Percentiles rank a stretch among this genome's conserved stretches.
phyloP scores from a whole-genome alignment of 2,888 invertebrate genomes.

The Trichogramma evanescens region DNA sequence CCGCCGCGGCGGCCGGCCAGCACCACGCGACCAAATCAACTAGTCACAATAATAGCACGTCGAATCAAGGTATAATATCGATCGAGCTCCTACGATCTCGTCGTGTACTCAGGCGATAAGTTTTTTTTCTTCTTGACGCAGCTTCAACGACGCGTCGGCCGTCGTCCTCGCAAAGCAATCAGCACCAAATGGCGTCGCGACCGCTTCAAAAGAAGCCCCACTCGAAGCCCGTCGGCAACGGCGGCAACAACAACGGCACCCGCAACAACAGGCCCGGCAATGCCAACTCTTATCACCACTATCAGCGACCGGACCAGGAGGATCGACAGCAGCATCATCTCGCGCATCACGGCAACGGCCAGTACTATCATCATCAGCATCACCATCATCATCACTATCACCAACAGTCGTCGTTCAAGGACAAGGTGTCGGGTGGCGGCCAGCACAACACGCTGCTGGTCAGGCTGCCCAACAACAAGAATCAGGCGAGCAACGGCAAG shows the following conservation, averaged over 20 bases:
- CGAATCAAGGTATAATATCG: too few relatives aligned
- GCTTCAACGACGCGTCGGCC: conserved; percentile 33
- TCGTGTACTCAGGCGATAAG: too few relatives aligned
- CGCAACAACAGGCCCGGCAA: not conserved
- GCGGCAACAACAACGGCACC: conserved; percentile 15
- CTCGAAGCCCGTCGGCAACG: conserved; percentile 36
- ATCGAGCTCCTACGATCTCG: too few relatives aligned
- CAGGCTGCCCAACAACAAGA: conserved; percentile 38
- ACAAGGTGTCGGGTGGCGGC: conserved; percentile 31
- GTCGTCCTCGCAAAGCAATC: conserved; percentile 33
- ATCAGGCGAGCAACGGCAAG: not conserved
- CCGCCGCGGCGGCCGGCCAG: conserved; percentile 18
- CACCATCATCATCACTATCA: conserved; percentile 20
- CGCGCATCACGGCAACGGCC: conserved; percentile 8
- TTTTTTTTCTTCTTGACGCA: too few relatives aligned
- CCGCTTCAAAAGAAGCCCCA: conserved; percentile 39
- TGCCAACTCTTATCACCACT: conserved; percentile 2
- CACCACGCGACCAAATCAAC: conserved; percentile 23
- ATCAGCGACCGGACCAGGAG: conserved; percentile 17
- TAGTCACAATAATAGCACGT: too few relatives aligned
- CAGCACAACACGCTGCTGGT: conserved; percentile 33
- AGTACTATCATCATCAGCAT: not conserved
- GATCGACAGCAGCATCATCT: conserved; percentile 3
- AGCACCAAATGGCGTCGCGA: conserved; percentile 12
- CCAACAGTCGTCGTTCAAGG: conserved; percentile 33